Evolutionary conservation across 37 sponge, comb jelly and placozoan species (phyloP).

Genomic region (Geodia barretti): DNA sequence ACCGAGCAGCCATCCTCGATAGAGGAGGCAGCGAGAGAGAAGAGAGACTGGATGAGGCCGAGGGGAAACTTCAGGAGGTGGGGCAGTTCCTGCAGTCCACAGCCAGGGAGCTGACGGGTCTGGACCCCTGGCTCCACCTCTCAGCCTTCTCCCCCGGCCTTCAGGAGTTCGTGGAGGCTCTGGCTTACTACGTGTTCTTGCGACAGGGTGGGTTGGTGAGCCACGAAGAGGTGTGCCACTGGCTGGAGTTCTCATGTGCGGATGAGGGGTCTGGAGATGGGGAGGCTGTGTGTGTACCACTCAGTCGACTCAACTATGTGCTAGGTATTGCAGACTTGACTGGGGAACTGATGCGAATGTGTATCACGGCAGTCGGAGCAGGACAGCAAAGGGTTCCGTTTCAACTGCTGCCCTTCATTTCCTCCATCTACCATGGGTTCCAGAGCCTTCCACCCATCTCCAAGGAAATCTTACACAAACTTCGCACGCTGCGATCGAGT

Average conservation of each 20-base stretch:
- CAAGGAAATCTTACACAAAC: conserved; percentile 58
- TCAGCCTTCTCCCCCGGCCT: conserved; percentile 69
- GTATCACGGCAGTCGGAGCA: conserved; percentile 53
- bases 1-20: conserved; percentile 33
- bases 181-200: conserved; percentile 56
- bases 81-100: conserved; percentile 34
- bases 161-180: conserved; percentile 88
- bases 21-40: not conserved
- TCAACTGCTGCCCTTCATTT: conserved; percentile 54
- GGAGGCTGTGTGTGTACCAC: conserved; percentile 13
- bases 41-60: conserved; percentile 29
- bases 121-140: conserved; percentile 46
- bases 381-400: conserved; percentile 51
- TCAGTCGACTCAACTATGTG: conserved; percentile 57
- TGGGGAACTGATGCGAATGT: conserved; percentile 88
- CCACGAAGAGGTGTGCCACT: conserved; percentile 29
- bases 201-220: conserved; percentile 34
- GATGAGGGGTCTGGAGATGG: not conserved
- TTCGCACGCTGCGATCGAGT: conserved; percentile 42
- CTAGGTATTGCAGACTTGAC: conserved; percentile 85
- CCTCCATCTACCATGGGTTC: conserved; percentile 51
- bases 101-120: conserved; percentile 40
- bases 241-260: not conserved
- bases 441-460: conserved; percentile 22
- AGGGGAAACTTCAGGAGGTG: conserved; percentile 30